phyloP scores from a whole-genome alignment of 2,888 invertebrate species.

The Pandemis corylana region DNA sequence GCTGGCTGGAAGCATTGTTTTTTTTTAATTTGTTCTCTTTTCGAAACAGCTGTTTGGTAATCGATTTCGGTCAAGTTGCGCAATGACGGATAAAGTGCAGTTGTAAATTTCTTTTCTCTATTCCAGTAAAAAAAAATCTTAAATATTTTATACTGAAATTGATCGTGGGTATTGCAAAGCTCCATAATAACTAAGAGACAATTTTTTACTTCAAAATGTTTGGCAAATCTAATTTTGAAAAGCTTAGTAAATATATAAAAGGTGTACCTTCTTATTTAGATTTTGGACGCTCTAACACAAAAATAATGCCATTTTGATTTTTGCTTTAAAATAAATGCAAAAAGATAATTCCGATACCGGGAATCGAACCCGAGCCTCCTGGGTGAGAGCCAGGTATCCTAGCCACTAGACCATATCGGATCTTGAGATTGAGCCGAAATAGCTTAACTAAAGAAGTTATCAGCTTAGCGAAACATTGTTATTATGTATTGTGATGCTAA shows the following conservation, averaged over 20 bases:
- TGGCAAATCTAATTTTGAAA: too few relatives aligned
- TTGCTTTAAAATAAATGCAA: constrained; percentile 17
- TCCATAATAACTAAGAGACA: neutral
- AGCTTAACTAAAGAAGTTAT: neutral
- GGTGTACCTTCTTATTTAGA: too few relatives aligned
- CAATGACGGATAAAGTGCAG: neutral
- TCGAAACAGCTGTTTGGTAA: constrained; percentile 31
- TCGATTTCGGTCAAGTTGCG: constrained; percentile 13
- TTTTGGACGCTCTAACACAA: neutral
- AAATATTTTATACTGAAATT: too few relatives aligned
- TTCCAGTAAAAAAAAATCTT: neutral
- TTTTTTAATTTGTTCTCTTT: constrained; percentile 21
- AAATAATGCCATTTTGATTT: neutral
- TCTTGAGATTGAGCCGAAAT: neutral
- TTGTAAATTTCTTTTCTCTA: neutral
- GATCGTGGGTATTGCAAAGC: too few relatives aligned
- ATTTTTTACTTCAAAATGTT: neutral
- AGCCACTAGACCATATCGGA: constrained; percentile 81
- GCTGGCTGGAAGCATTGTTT: constrained; percentile 24
- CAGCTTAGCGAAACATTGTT: neutral
- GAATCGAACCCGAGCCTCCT: constrained; percentile 77
- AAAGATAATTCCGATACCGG: constrained; percentile 69
- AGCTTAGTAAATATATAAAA: too few relatives aligned
- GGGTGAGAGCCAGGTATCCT: constrained; percentile 64
- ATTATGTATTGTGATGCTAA: too few relatives aligned